Evolutionary conservation across 2,888 invertebrate species (phyloP), one percentile per base, ranked within the genome.

Genomic region (Myathropa florea): DNA sequence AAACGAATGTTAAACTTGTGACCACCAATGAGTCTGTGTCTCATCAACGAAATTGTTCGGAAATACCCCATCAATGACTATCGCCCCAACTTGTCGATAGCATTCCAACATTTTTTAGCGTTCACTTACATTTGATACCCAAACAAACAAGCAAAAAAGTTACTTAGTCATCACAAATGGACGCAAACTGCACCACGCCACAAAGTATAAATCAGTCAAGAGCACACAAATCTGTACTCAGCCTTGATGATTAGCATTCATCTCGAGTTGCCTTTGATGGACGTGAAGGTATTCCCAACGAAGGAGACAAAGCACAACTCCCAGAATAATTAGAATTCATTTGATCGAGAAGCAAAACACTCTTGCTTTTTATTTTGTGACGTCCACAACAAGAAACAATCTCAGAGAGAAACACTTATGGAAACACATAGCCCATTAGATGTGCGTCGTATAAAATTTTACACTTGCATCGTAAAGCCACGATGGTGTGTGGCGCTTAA

Each of bases 161-260:
- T n/a, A n/a, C 33, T 33, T 18, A 46, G n/a, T 46, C n/a, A 46
- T 7, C 33, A 33, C 28, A 28, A 39, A 4, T 12, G 33, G 33
- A 33, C 33, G 33, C 33, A 39, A 46, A 7, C 46, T 46, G 46
- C 46, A 46, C 18, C 1, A 33, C 33, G 33, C n/a, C 46, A 1
- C n/a, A 46, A 3, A 18, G 14, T 3, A 6, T 1, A 33, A 7
- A 0, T n/a, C 46, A 46, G 18, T n/a, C n/a, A 46, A n/a, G 18
- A 14, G 14, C 39, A 46, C 7, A 33, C 7, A 46, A 46, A n/a
- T 7, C 46, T 18, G 7, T 18, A 18, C 6, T 46, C 18, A n/a
- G 4, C 7, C 46, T 18, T 46, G 46, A n/a, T 4, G 59, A 67
- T 76, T 76, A 76, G 60, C 53, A 76, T 76, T 76, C 76, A 68